phyloP scores from a whole-genome alignment of 2,888 invertebrate genomes.

The Cephus pygmeus region DNA sequence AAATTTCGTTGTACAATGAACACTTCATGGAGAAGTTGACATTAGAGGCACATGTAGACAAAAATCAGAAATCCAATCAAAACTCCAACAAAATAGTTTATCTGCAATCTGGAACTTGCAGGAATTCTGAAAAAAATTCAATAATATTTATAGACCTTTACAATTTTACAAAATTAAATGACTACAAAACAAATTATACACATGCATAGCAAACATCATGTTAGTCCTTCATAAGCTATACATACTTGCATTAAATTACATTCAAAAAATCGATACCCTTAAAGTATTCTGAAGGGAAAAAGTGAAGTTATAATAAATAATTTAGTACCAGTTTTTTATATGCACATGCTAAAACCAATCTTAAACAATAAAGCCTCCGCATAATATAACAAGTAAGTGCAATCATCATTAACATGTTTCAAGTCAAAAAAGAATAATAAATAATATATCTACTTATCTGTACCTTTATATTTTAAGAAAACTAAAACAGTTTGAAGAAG shows the following conservation, averaged over 20 bases:
- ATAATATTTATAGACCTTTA: neutral
- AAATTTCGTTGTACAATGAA: neutral
- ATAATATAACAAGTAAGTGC: neutral
- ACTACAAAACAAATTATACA: neutral
- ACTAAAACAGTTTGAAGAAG: neutral
- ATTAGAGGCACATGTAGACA: constrained; percentile 48
- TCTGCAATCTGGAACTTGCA: constrained; percentile 37
- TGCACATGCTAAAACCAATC: neutral
- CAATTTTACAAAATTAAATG: neutral
- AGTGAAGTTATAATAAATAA: neutral
- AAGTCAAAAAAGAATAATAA: neutral
- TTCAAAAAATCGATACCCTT: neutral
- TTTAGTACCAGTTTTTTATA: neutral
- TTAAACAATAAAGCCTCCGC: neutral
- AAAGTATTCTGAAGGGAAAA: neutral
- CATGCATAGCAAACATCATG: neutral
- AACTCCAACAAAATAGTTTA: constrained; percentile 52
- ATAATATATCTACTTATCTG: neutral
- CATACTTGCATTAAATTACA: neutral
- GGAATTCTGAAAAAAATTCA: constrained; percentile 23
- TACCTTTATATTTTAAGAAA: neutral
- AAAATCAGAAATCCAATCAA: constrained; percentile 52
- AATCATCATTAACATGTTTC: neutral
- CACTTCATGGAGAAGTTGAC: neutral
- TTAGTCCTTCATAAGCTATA: neutral